Percentiles rank a stretch among this genome's conserved stretches.
Evolutionary conservation across 1,140 invertebrate genomes (phyloP).

Genomic region (Caenorhabditis latens): DNA sequence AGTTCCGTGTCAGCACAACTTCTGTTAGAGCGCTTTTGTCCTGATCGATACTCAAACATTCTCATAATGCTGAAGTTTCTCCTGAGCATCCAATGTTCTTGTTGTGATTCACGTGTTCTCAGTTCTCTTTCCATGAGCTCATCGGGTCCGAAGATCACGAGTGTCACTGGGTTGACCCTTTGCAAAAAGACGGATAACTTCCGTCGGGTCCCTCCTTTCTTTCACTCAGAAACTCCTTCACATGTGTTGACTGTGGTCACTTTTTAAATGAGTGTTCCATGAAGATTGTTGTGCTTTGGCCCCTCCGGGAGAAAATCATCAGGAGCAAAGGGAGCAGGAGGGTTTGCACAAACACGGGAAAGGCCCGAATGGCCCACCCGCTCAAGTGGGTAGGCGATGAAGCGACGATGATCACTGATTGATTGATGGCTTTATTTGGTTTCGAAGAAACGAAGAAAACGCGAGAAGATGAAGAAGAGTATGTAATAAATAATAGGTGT

Average conservation of each 20-base stretch:
- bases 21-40: no score
- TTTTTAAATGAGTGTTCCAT: constrained; percentile 45
- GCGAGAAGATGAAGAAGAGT: background rate
- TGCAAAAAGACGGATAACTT: constrained; percentile 19
- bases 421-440: constrained; percentile 40
- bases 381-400: constrained; percentile 36
- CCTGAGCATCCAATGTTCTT: background rate
- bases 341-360: constrained; percentile 29
- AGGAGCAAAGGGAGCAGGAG: background rate
- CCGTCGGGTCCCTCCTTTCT: background rate
- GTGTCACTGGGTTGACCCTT: background rate
- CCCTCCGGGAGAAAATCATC: background rate
- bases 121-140: background rate
- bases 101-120: background rate
- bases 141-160: constrained; percentile 16
- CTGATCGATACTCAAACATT: background rate
- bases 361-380: constrained; percentile 10
- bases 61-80: background rate
- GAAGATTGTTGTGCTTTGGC: constrained; percentile 47
- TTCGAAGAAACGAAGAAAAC: background rate
- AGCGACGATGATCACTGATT: constrained; percentile 11
- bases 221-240: no score
- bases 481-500: constrained; percentile 10
- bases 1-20: no score
- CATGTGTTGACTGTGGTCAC: background rate